Conservation (phyloP, 2,888 invertebrate species). For the Ichneumoninae sp. region DNA sequence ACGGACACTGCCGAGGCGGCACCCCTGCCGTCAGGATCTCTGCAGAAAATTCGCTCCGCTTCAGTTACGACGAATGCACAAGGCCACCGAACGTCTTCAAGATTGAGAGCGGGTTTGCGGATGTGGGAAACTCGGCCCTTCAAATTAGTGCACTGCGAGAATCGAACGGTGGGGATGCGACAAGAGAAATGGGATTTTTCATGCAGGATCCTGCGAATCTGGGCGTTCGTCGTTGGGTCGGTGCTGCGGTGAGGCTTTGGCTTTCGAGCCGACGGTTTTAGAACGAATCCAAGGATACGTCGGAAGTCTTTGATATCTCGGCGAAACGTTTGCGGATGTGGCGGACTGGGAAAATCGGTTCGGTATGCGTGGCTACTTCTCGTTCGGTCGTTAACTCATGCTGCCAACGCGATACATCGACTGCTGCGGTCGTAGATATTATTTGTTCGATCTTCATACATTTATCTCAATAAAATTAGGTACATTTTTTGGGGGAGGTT, state of each 20-base stretch:
- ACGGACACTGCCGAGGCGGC: slow-evolving; percentile 15
- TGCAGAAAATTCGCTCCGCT: slow-evolving; percentile 79
- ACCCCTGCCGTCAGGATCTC: slow-evolving; percentile 63
- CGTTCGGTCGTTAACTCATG: background rate
- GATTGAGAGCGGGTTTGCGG: slow-evolving; percentile 75
- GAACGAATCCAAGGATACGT: slow-evolving; percentile 48
- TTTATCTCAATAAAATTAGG: background rate
- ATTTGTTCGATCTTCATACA: background rate
- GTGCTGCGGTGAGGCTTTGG: background rate
- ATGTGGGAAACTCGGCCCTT: slow-evolving; percentile 71
- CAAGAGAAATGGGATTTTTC: slow-evolving; percentile 64
- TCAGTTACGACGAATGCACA: slow-evolving; percentile 77
- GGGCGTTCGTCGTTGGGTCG: slow-evolving; percentile 31
- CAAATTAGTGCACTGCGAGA: slow-evolving; percentile 26
- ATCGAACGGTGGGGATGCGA: slow-evolving; percentile 25
- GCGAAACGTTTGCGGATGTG: slow-evolving; percentile 67
- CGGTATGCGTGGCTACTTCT: slow-evolving; percentile 6
- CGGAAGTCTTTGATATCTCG: slow-evolving; percentile 61
- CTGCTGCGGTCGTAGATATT: background rate
- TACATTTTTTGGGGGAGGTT: too few relatives aligned
- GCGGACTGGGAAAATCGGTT: slow-evolving; percentile 45
- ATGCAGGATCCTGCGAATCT: slow-evolving; percentile 43
- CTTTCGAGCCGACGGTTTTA: slow-evolving; percentile 19
- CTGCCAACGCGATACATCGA: background rate
- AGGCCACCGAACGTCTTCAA: slow-evolving; percentile 74